Evolutionary conservation across 1,140 invertebrate species (phyloP), one percentile per base, ranked within the genome.

Genomic region (Dinothrombium tinctorium): DNA sequence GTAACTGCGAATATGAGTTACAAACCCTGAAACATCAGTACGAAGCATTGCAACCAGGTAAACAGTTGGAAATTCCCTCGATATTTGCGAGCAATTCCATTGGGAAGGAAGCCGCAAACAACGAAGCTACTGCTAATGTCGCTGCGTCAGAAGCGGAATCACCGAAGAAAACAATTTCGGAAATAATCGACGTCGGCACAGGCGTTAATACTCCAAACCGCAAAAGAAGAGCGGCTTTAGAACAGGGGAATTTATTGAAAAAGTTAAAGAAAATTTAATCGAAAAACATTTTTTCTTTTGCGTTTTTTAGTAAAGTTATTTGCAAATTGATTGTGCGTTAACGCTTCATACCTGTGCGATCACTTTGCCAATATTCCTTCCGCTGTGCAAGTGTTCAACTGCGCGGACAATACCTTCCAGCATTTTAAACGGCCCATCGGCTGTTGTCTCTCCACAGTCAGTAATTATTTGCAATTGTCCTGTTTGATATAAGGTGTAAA

Each of bases 1-100:
- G 72, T 9, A 86, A 76, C 11, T 94, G 81, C 57, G 79, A 94
- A 57, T 92, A 82, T 61, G 90, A 98, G 59, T 63, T 95, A 50
- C 84, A 95, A 58, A 78, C 84, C 12, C 58, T 95, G 2, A 68
- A 81, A 51, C 84, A 92, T 65, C 83, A 92, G 53, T 86, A 82
- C 58, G 86, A 94, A 64, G 82, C 45, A 22, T 14, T 43, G 14
- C 7, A 14, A 21, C 29, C 45, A 3, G 43, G 35, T 29, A 41
- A 4, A 7, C 25, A 28, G 5, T 4, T 26, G 12, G 11, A 12
- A 25, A 23, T 22, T 25, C 9, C 11, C 12, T 40, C 25, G 20
- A 4, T 20, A 33, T 19, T 33, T 17, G 5, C 32, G 7, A 8
- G 11, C 2, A 15, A 12, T 4, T 6, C 20, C 19, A 21, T 31